phyloP scores from a whole-genome alignment of 2,888 invertebrate genomes.

The Parnassius apollo region DNA sequence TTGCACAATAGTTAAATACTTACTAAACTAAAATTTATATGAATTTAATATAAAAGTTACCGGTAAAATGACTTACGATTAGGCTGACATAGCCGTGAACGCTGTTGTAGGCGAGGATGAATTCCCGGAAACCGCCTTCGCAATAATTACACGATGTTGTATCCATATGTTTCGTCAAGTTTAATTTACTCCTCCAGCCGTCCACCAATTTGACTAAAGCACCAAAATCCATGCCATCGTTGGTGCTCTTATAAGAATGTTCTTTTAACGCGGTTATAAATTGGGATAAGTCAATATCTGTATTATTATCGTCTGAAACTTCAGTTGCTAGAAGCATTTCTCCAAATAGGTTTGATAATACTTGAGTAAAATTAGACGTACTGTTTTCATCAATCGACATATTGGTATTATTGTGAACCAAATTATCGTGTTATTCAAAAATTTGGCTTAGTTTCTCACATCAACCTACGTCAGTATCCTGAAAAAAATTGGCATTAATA shows the following conservation, averaged over 20 bases:
- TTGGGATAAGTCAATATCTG: constrained; percentile 56
- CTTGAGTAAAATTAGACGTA: constrained; percentile 63
- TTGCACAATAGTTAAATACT: too few relatives aligned
- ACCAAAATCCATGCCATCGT: constrained; percentile 64
- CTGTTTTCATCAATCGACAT: constrained; percentile 53
- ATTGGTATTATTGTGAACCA: constrained; percentile 28
- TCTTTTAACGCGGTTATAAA: constrained; percentile 57
- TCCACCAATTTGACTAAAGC: constrained; percentile 65
- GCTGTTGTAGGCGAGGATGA: constrained; percentile 83
- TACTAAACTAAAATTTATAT: too few relatives aligned
- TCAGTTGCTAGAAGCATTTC: constrained; percentile 65
- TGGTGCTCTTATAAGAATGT: constrained; percentile 48
- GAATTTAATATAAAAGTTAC: too few relatives aligned
- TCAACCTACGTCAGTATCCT: background rate
- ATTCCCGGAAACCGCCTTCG: constrained; percentile 79
- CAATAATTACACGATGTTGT: constrained; percentile 75
- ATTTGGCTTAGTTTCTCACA: background rate
- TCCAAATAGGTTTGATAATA: constrained; percentile 64
- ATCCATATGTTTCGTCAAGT: constrained; percentile 57
- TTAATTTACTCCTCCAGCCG: constrained; percentile 58
- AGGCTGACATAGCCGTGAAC: constrained; percentile 92
- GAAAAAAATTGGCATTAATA: background rate
- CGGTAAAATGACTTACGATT: constrained; percentile 79
- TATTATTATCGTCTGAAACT: constrained; percentile 53
- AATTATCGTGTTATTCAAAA: too few relatives aligned